Evolutionary conservation across 2,888 invertebrate species (phyloP).

Genomic region (Gortyna flavago): DNA sequence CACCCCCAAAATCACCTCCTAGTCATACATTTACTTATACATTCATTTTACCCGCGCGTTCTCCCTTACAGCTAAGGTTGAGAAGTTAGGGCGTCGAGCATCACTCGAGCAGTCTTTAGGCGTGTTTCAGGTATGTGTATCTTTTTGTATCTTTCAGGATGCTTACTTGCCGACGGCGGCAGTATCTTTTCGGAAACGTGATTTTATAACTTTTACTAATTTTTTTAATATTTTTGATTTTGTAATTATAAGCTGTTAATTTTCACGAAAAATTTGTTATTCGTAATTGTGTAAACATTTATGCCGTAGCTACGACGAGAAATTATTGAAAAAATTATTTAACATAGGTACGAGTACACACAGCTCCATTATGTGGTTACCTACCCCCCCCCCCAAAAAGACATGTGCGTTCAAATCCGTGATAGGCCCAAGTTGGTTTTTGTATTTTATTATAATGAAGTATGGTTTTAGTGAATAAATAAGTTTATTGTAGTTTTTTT

Average conservation of each 20-base stretch:
- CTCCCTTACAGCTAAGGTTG: slow-evolving; percentile 54
- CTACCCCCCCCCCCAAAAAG: too few species aligned
- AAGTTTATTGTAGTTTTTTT: too few species aligned
- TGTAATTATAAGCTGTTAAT: background rate
- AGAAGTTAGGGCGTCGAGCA: slow-evolving; percentile 23
- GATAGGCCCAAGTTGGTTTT: too few species aligned
- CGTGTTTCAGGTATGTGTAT: slow-evolving; percentile 29
- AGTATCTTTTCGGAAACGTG: background rate
- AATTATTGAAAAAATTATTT: background rate
- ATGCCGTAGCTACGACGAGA: background rate
- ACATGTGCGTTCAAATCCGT: too few species aligned
- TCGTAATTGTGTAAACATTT: too few species aligned
- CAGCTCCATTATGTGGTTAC: too few species aligned
- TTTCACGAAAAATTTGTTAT: background rate
- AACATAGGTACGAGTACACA: background rate
- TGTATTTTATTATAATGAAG: too few species aligned
- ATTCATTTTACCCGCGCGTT: slow-evolving; percentile 20
- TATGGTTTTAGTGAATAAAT: too few species aligned
- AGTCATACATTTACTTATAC: background rate
- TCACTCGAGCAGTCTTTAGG: slow-evolving; percentile 12
- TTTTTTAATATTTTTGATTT: background rate
- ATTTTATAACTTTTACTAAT: background rate
- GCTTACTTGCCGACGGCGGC: background rate
- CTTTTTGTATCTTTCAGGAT: background rate
- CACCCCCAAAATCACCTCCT: slow-evolving; percentile 5